Conservation (phyloP, 1,140 invertebrate species). For the Temnothorax longispinosus region DNA sequence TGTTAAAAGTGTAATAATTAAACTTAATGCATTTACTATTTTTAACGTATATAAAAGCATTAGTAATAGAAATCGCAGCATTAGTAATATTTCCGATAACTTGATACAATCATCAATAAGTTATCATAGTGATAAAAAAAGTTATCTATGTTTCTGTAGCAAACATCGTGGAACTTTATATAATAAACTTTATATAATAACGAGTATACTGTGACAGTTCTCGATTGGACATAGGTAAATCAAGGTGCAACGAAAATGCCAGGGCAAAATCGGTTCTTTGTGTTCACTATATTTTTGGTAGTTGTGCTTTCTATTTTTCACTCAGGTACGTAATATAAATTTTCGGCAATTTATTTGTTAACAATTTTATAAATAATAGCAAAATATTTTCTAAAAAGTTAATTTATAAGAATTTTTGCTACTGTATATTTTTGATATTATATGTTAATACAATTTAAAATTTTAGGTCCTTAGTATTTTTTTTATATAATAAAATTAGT, state of each 20-base stretch:
- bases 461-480: background rate
- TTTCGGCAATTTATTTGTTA: background rate
- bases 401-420: background rate
- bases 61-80: too few relatives aligned
- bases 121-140: too few relatives aligned
- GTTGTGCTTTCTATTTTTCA: background rate
- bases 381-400: background rate
- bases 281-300: background rate
- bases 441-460: background rate
- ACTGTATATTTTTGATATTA: background rate
- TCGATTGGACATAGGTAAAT: background rate
- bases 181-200: background rate
- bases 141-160: too few relatives aligned
- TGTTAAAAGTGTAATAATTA: too few relatives aligned
- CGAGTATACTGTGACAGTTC: background rate
- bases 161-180: too few relatives aligned
- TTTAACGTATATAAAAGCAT: too few relatives aligned
- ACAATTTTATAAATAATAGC: background rate
- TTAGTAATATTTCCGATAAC: too few relatives aligned
- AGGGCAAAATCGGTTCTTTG: background rate
- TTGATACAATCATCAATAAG: too few relatives aligned
- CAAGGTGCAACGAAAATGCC: background rate
- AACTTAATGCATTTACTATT: too few relatives aligned
- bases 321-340: constrained; percentile 38
- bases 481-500: background rate